phyloP scores from a whole-genome alignment of 2,888 invertebrate genomes.

The Asteroscopus sphinx region DNA sequence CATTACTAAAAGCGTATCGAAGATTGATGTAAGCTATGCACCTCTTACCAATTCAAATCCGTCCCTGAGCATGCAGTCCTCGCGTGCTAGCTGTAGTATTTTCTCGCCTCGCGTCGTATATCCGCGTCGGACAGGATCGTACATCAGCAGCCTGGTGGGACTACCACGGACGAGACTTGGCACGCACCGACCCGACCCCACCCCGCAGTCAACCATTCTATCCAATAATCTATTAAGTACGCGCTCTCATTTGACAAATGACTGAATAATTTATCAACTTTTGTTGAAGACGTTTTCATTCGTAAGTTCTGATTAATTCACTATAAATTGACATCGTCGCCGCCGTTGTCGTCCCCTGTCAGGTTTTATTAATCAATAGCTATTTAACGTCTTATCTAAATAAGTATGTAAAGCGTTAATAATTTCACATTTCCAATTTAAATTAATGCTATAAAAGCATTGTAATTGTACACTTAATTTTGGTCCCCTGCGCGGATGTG shows the following conservation, averaged over 20 bases:
- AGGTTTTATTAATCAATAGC: conserved; percentile 38
- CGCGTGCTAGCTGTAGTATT: conserved; percentile 65
- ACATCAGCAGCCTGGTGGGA: conserved; percentile 64
- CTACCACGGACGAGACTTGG: conserved; percentile 50
- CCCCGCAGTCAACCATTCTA: conserved; percentile 46
- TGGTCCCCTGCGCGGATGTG: conserved; percentile 37
- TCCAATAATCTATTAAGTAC: conserved; percentile 45
- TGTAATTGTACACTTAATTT: conserved; percentile 37
- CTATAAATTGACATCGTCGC: conserved; percentile 38
- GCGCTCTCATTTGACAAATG: conserved; percentile 51
- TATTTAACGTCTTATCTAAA: conserved; percentile 45
- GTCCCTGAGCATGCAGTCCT: conserved; percentile 54
- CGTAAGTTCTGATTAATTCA: conserved; percentile 50
- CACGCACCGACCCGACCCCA: conserved; percentile 60
- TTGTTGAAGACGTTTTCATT: conserved; percentile 34
- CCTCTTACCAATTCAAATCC: conserved; percentile 55
- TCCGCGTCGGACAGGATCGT: conserved; percentile 65
- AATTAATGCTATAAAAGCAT: conserved; percentile 28
- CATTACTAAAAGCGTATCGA: conserved; percentile 34
- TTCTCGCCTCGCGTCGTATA: conserved; percentile 72
- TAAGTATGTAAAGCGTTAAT: conserved; percentile 28
- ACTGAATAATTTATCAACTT: conserved; percentile 54
- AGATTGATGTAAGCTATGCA: conserved; percentile 47
- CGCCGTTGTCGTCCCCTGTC: conserved; percentile 41
- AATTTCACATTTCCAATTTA: conserved; percentile 36